phyloP scores from a whole-genome alignment of 2,113 vertebrate genomes.

The Furnarius figulus region DNA sequence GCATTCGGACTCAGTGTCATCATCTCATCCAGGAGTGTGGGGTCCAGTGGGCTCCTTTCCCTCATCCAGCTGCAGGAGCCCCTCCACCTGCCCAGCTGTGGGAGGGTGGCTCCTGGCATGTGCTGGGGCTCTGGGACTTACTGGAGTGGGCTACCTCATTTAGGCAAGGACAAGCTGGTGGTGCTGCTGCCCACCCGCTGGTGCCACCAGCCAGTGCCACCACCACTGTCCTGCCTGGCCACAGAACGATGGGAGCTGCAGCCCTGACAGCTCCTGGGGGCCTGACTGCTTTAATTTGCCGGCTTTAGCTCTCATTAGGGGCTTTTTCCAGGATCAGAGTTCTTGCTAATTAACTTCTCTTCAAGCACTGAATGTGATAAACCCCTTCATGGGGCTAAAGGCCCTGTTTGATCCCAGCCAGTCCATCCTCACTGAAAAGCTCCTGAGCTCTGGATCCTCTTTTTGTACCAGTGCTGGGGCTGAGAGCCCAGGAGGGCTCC shows the following conservation, averaged over 20 bases:
- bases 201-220: neutral
- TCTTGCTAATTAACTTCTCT: conserved; percentile 20
- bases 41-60: neutral
- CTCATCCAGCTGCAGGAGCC: neutral
- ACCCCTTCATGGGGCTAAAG: neutral
- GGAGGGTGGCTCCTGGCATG: neutral
- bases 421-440: neutral
- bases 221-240: neutral
- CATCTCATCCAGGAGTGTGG: rapidly evolving
- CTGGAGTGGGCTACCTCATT: neutral
- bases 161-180: rapidly evolving
- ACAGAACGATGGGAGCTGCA: neutral
- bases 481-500: neutral
- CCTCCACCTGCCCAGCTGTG: neutral
- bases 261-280: neutral
- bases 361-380: neutral
- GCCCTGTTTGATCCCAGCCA: neutral
- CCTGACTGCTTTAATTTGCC: neutral
- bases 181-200: neutral
- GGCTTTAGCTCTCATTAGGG: conserved; percentile 6
- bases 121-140: neutral
- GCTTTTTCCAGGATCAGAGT: neutral
- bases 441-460: neutral
- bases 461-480: neutral
- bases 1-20: neutral